These are phyloP conservation scores for Palythoa grandiflora DNA, from an alignment of 92 coral and sea anemone species.

Conservation along the genomic window DNA sequence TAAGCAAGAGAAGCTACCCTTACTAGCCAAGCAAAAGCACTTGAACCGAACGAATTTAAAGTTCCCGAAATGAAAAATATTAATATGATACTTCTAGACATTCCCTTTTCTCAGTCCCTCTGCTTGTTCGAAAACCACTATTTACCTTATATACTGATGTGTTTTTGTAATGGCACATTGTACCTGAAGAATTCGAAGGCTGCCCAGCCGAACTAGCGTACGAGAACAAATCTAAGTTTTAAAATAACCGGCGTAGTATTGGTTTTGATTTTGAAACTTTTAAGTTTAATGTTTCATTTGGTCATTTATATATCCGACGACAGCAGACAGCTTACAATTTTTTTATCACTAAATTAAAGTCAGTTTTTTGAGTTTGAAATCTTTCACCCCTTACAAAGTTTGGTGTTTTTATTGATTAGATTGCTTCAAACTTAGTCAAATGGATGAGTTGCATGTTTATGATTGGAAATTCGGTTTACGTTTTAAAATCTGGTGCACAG, in stretches of 20 bases:
- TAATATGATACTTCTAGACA: too few relatives aligned
- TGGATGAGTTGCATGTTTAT: slow-evolving; percentile 28
- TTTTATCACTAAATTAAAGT: not conserved
- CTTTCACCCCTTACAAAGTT: slow-evolving; percentile 23
- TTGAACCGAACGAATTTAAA: too few relatives aligned
- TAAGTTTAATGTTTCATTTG: not conserved
- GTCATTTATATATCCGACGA: slow-evolving; percentile 9
- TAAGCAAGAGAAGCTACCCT: too few relatives aligned
- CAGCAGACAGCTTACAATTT: slow-evolving; percentile 23
- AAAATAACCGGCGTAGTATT: not conserved
- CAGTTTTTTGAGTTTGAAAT: not conserved
- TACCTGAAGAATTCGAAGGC: not conserved
- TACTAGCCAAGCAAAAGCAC: too few relatives aligned
- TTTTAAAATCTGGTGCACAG: slow-evolving; percentile 31
- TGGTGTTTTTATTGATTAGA: slow-evolving; percentile 18
- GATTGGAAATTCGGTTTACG: slow-evolving; percentile 3
- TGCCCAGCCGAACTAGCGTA: too few relatives aligned
- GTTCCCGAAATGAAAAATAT: too few relatives aligned
- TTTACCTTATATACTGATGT: too few relatives aligned
- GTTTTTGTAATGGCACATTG: not conserved
- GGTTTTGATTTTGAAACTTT: slow-evolving; percentile 21
- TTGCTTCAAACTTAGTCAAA: not conserved
- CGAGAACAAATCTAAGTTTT: too few relatives aligned
- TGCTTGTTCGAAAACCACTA: too few relatives aligned
- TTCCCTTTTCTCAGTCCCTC: too few relatives aligned